A percentile compares a stretch with the other conserved stretches of the same genome.
Evolutionary conservation across 2,888 invertebrate genomes (phyloP).

Genomic region (Diploptera punctata): DNA sequence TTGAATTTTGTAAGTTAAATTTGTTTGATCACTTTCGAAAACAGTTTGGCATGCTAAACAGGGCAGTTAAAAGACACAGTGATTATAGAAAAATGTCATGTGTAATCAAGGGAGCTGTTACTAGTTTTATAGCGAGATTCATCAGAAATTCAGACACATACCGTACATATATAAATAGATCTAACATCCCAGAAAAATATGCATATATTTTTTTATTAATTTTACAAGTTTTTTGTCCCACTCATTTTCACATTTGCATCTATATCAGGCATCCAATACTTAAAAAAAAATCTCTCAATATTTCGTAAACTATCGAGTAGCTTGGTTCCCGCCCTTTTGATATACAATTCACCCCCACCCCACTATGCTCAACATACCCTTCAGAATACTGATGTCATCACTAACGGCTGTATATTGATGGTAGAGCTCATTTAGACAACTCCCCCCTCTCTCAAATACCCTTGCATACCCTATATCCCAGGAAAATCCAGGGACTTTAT

Average conservation of each 20-base stretch:
- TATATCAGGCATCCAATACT: not conserved
- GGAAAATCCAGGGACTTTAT: conserved; percentile 29
- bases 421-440: conserved; percentile 33
- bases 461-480: not conserved
- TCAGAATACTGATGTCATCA: conserved; percentile 39
- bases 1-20: too few species aligned
- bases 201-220: too few species aligned
- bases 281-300: not conserved
- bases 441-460: conserved; percentile 6
- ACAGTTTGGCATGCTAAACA: too few species aligned
- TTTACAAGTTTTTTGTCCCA: too few species aligned
- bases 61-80: too few species aligned
- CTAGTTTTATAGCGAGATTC: too few species aligned
- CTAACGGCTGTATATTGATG: conserved; percentile 39
- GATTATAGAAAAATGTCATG: too few species aligned
- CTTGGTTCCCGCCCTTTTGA: not conserved
- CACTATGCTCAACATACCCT: conserved; percentile 12
- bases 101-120: too few species aligned
- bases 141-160: too few species aligned
- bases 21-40: too few species aligned
- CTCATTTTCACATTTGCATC: not conserved
- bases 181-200: too few species aligned
- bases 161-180: too few species aligned
- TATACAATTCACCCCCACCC: not conserved
- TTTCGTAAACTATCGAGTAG: not conserved